Evolutionary conservation across 64 coral and sea anemone genomes (phyloP), one percentile per base, ranked within the genome.

Genomic region (Dendrophyllia cribrosa): DNA sequence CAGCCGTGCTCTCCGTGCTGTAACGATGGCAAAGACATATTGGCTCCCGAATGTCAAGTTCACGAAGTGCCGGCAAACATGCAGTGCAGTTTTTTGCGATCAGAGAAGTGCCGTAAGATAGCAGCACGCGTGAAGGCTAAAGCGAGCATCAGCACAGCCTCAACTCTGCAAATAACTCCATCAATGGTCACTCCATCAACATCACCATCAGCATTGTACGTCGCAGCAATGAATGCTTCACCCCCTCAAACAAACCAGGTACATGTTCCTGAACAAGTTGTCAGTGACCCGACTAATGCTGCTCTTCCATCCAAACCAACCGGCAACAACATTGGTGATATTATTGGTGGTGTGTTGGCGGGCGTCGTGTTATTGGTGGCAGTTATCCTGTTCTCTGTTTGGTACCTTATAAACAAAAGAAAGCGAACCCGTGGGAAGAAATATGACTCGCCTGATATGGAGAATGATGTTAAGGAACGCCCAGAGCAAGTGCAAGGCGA

Each of bases 1-100:
- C 17, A 64, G 19, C 82, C 74, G 15, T 93, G 91, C 22, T 93
- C 91, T 0, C 86, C 49, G 15, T 93, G 91, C 11, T 93, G 91
- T 58, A 78, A 87, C 82, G 91, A 93, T 14, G 43, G 59, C 12
- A 48, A 58, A 3, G 74, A 87, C n/a, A 51, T 71, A 17, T 21
- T 77, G 16, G 72, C 47, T 45, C 25, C 60, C 1, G 48, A 58
- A 9, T 93, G 91, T 75, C 34, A 48, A 78, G 44, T 51, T 23
- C 80, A 48, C 20, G 80, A 24, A 9, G 43, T 87, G 4, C 62
- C 63, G 4, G 6, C 34, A 48, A 58, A 45, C 6, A 93, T 20
- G 73, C 71, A 20, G 44, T 93, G 91, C 61, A 20, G 0, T 46
- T 63, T 64, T 82, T 0, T 5, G 5, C 26, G 59, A 82, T 82